Percentiles rank a stretch among this genome's conserved stretches.
phyloP scores from a whole-genome alignment of 2,888 invertebrate genomes.

The Heliothis peltigera region DNA sequence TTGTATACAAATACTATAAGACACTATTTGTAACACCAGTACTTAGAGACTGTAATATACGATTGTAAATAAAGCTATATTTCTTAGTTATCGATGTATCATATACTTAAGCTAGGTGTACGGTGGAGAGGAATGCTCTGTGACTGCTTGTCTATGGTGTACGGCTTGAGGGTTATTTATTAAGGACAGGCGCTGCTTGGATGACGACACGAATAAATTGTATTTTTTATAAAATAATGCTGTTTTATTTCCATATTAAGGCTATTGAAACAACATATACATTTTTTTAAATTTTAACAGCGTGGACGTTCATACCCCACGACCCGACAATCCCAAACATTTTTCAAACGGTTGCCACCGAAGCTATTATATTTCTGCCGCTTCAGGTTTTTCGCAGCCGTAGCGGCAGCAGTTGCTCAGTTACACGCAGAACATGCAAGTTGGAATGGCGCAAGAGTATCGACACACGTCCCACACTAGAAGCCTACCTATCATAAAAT shows the following conservation, averaged over 20 bases:
- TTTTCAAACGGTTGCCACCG: too few species aligned
- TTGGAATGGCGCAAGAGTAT: too few species aligned
- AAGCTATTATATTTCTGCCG: too few species aligned
- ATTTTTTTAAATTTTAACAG: too few species aligned
- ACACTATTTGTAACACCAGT: constrained; percentile 24
- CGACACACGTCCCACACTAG: too few species aligned
- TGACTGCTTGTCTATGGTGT: constrained; percentile 40
- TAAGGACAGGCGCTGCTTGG: constrained; percentile 46
- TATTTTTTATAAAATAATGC: constrained; percentile 50
- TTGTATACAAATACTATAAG: constrained; percentile 31
- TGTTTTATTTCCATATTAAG: constrained; percentile 44
- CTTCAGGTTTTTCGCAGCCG: too few species aligned
- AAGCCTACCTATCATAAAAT: not conserved
- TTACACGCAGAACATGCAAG: too few species aligned
- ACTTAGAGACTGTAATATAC: constrained; percentile 61
- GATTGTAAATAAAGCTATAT: constrained; percentile 55
- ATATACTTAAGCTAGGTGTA: constrained; percentile 46
- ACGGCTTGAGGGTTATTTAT: constrained; percentile 60
- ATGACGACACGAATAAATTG: constrained; percentile 60
- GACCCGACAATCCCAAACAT: too few species aligned
- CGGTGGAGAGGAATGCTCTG: constrained; percentile 31
- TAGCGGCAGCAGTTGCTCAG: too few species aligned
- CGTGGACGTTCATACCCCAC: too few species aligned
- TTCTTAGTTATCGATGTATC: constrained; percentile 48
- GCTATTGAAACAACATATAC: too few species aligned